phyloP scores from a whole-genome alignment of 2,797 vertebrate species.

The Serranus cabrilla region DNA sequence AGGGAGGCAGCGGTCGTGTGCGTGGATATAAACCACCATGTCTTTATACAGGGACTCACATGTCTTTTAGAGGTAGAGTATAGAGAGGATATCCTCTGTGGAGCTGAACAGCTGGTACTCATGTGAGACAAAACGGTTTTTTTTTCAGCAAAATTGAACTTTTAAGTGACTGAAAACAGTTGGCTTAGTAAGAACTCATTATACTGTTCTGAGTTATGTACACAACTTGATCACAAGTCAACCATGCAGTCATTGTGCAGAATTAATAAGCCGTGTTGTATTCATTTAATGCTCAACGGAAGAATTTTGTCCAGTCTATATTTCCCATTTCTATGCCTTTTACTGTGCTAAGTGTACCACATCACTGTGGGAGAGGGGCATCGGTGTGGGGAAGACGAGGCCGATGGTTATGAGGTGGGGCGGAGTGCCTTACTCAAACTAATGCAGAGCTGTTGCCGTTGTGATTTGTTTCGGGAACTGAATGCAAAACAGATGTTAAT shows the following conservation, averaged over 20 bases:
- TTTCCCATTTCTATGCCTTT: slow-evolving; percentile 84
- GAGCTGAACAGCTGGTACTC: slow-evolving; percentile 46
- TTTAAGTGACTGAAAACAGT: slow-evolving; percentile 64
- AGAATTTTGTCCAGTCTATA: slow-evolving; percentile 69
- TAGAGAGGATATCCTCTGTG: slow-evolving; percentile 57
- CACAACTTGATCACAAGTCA: slow-evolving; percentile 58
- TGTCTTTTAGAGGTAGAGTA: slow-evolving; percentile 64
- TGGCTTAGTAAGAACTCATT: slow-evolving; percentile 75
- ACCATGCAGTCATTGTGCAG: slow-evolving; percentile 74
- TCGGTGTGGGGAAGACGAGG: slow-evolving; percentile 65
- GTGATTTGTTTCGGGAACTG: slow-evolving; percentile 64
- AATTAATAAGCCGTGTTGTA: slow-evolving; percentile 71
- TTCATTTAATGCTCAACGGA: slow-evolving; percentile 72
- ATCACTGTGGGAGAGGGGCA: slow-evolving; percentile 86
- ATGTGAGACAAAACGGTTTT: slow-evolving; percentile 36
- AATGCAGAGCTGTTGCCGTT: slow-evolving; percentile 76
- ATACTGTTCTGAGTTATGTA: slow-evolving; percentile 68
- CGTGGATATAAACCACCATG: slow-evolving; percentile 72
- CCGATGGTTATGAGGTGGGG: slow-evolving; percentile 77
- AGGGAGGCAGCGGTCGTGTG: slow-evolving; percentile 59
- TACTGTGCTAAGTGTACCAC: slow-evolving; percentile 87
- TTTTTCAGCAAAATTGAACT: slow-evolving; percentile 47
- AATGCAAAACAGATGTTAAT: slow-evolving; percentile 60
- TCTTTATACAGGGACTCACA: slow-evolving; percentile 62
- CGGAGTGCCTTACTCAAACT: slow-evolving; percentile 88